Evolutionary conservation across 2,113 vertebrate species (phyloP).

Genomic region (Pterocles gutturalis): DNA sequence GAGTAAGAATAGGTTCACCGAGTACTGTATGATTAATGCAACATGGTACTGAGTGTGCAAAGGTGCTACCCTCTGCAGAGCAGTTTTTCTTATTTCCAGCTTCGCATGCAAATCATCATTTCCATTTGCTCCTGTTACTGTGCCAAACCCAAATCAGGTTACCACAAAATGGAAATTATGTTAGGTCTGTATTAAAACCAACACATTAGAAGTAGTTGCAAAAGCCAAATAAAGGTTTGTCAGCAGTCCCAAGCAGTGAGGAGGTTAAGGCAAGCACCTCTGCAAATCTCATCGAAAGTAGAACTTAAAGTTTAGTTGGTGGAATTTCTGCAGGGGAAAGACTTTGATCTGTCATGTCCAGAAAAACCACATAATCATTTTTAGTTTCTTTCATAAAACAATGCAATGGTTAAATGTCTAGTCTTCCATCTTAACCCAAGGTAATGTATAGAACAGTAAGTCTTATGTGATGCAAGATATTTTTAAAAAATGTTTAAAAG

Average conservation of each 20-base stretch:
- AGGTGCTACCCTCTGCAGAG: background rate
- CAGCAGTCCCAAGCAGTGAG: background rate
- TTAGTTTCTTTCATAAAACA: background rate
- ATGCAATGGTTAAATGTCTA: background rate
- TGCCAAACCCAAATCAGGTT: background rate
- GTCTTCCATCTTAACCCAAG: background rate
- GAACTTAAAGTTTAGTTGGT: background rate
- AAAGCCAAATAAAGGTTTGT: background rate
- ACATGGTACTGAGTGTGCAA: background rate
- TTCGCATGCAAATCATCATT: slow-evolving; percentile 33
- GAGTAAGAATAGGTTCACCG: background rate
- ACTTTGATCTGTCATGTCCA: background rate
- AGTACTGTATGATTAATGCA: slow-evolving; percentile 12
- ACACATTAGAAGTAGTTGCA: background rate
- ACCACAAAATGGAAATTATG: background rate
- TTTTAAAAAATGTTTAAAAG: background rate
- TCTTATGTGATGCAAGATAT: background rate
- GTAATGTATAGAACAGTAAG: background rate
- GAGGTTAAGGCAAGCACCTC: background rate
- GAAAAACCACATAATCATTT: background rate
- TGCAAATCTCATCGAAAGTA: background rate
- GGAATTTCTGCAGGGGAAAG: background rate
- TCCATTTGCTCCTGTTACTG: slow-evolving; percentile 14
- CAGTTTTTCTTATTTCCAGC: slow-evolving; percentile 15
- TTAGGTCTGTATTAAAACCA: background rate